phyloP scores from a whole-genome alignment of 1,140 invertebrate genomes.

The Trachymyrmex septentrionalis region DNA sequence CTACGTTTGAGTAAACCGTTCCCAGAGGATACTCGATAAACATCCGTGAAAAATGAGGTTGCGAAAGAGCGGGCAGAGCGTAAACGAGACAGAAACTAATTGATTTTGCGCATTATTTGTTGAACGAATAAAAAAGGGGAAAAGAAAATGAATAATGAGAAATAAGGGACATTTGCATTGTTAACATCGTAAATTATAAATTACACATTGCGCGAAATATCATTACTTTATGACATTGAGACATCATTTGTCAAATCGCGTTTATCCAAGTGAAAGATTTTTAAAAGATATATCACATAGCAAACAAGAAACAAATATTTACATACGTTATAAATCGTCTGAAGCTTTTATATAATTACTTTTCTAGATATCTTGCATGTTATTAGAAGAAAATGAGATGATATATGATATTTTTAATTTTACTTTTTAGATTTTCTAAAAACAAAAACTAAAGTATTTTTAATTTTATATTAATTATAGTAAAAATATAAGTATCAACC shows the following conservation, averaged over 20 bases:
- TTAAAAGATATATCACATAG: background rate
- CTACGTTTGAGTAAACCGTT: slow-evolving; percentile 26
- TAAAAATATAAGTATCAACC: background rate
- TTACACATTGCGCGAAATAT: slow-evolving; percentile 64
- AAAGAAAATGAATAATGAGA: slow-evolving; percentile 65
- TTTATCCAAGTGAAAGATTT: background rate
- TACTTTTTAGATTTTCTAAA: background rate
- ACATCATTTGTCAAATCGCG: slow-evolving; percentile 69
- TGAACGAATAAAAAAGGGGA: background rate
- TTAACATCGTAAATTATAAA: slow-evolving; percentile 76
- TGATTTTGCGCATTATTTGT: slow-evolving; percentile 26
- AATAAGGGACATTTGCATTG: slow-evolving; percentile 61
- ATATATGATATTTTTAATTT: background rate
- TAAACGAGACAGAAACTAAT: slow-evolving; percentile 40
- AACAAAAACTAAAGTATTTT: background rate
- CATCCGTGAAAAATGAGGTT: slow-evolving; percentile 45
- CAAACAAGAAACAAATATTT: background rate
- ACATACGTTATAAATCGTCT: background rate
- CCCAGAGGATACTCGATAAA: slow-evolving; percentile 37
- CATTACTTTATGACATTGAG: slow-evolving; percentile 66
- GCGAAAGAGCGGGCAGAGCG: background rate
- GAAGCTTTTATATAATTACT: background rate
- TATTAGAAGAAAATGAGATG: background rate
- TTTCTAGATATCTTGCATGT: background rate
- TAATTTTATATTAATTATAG: background rate